Evolutionary conservation across 2,797 vertebrate species (phyloP), one percentile per base, ranked within the genome.

Genomic region (Cyclura pinguis): DNA sequence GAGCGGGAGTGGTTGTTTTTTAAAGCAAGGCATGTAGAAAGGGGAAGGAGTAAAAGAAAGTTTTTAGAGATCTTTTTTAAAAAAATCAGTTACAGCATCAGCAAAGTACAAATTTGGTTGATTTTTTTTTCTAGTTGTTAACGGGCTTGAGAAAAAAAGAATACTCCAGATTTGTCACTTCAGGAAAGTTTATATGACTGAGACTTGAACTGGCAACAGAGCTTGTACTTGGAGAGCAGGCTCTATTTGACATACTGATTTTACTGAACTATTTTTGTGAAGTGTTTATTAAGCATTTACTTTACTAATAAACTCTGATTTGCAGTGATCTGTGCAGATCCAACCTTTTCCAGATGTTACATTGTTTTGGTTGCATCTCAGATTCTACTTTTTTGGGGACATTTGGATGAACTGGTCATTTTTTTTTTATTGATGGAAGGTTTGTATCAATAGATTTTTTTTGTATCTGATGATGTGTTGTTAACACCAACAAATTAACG

Each of bases 221-320:
- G 35, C n/a, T 62, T 69, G 38, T 24, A 27, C 14, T 29, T 87
- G 42, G 57, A 67, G 74, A 64, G 50, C 20, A 16, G n/a, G 13
- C 74, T 20, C 35, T 38, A 78, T 87, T 76, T 76, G 35, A 62
- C 72, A 59, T 29, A 86, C 22, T 32, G 55, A 9, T 74, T 76
- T 87, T 87, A 87, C 47, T 77, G 35, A 77, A 14, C 24, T 77
- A 86, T 80, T 80, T 84, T n/a, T 80, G 86, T 50, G 76, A 87
- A 76, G 38, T 1, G 8, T 67, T 24, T 47, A 4, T 47, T 47
- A 47, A 47, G 42, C 42, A 47, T 47, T 47, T 47, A 47, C 42
- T 47, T 47, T 87, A 38, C 57, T 80, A 64, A 78, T 87, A 80
- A 78, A 87, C 18, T 24, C 73, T 67, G 69, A 35, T 87, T 64